Evolutionary conservation across 1,140 invertebrate species (phyloP), one percentile per base, ranked within the genome.

Genomic region (Drosophila equinoxialis): DNA sequence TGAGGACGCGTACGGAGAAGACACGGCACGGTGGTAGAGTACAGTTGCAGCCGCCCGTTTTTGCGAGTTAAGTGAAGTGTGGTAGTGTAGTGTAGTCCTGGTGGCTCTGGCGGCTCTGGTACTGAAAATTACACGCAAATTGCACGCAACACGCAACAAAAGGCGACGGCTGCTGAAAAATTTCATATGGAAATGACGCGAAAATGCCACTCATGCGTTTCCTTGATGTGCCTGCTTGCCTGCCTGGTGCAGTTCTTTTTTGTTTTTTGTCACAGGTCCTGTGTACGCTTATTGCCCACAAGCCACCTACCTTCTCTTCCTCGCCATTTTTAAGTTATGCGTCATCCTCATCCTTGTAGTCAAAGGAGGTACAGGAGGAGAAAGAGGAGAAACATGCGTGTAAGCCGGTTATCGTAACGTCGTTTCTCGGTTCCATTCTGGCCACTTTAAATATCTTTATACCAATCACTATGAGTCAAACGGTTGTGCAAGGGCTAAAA

Each of bases 41-140:
- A 59, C 66, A 76, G 73, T 68, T 75, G 76, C 65, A 74, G 66
- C 65, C 42, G 41, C 26, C 14, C 10, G 11, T 59, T 62, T 39
- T 39, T 39, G 35, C 14, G 14, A 45, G 60, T 51, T 51, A 51
- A 51, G 45, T 51, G 45, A 51, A 51, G 45, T 51, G 45, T 23
- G 10, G 35, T 37, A 37, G 35, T 37, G 6, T 30, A 48, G 45
- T 48, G 14, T 20, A 48, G 45, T 48, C 8, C 45, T 51, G 14
- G 14, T 7, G 14, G 6, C 7, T 23, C 14, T 51, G 17, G 2
- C 68, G 14, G 6, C 3, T 23, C 14, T 51, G 17, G 2, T 58
- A 64, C 37, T 68, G 60, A 87, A 71, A 77, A 89, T 87, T 87
- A 89, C 83, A 87, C 84, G 83, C 83, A 87, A 87, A 87, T 87